Evolutionary conservation across 2,888 invertebrate species (phyloP).

Genomic region (Auanema freiburgensis): DNA sequence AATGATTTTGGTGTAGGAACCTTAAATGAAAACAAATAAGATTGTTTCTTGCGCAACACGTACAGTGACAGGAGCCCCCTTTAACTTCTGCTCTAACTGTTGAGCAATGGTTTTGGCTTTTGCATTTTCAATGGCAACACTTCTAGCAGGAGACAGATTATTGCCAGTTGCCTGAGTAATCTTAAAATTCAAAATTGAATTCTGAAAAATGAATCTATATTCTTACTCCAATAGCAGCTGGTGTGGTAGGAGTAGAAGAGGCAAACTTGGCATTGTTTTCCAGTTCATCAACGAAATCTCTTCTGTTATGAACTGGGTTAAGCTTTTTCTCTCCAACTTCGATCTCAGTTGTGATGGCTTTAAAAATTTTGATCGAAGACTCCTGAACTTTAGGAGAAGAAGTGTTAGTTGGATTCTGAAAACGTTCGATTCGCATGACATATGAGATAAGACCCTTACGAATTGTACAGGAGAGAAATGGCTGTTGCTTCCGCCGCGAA

Average conservation of each 20-base stretch:
- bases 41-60: neutral
- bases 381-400: slow-evolving; percentile 33
- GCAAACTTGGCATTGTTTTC: slow-evolving; percentile 1
- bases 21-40: neutral
- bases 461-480: slow-evolving; percentile 40
- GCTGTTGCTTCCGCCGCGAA: slow-evolving; percentile 19
- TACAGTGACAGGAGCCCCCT: slow-evolving; percentile 8
- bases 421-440: neutral
- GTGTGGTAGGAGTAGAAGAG: neutral
- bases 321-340: neutral
- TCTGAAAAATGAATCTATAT: no score
- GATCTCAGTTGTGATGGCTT: no score
- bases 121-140: slow-evolving; percentile 27
- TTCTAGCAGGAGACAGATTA: slow-evolving; percentile 28
- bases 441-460: slow-evolving; percentile 25
- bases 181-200: no score
- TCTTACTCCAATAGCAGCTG: neutral
- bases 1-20: slow-evolving; percentile 12
- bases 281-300: slow-evolving; percentile 2
- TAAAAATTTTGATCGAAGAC: neutral
- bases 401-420: slow-evolving; percentile 39
- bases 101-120: slow-evolving; percentile 27
- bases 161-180: no score
- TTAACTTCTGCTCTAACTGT: slow-evolving; percentile 35
- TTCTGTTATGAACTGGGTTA: neutral